These are phyloP conservation scores for Chrysopilus asiliformis DNA, from an alignment of 2,888 invertebrate genomes.

Conservation along the genomic window DNA sequence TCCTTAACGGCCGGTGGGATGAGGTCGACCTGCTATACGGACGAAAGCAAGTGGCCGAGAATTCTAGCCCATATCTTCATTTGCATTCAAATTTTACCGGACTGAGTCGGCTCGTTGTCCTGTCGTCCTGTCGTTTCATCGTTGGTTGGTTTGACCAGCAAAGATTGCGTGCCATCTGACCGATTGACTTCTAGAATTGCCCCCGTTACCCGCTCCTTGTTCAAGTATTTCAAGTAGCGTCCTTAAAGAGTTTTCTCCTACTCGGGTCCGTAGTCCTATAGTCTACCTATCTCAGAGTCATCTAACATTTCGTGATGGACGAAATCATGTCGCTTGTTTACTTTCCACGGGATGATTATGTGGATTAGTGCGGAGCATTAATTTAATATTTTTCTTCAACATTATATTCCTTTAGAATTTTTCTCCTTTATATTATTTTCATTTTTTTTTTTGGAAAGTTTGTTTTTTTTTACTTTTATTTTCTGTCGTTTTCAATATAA, in stretches of 20 bases:
- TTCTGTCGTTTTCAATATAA: slow-evolving; percentile 6
- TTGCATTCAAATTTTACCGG: too few species aligned
- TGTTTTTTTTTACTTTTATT: slow-evolving; percentile 6
- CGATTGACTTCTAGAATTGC: slow-evolving; percentile 6
- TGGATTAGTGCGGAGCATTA: slow-evolving; percentile 8
- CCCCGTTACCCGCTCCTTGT: too few species aligned
- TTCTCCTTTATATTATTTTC: slow-evolving; percentile 1
- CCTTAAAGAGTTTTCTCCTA: slow-evolving; percentile 1
- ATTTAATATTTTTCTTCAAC: slow-evolving; percentile 9
- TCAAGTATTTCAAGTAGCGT: slow-evolving; percentile 5
- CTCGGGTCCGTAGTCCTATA: background rate
- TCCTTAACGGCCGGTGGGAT: background rate
- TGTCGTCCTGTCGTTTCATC: too few species aligned
- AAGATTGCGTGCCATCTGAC: slow-evolving; percentile 14
- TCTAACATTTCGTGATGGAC: slow-evolving; percentile 13
- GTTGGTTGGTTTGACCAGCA: slow-evolving; percentile 1
- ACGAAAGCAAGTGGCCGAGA: too few species aligned
- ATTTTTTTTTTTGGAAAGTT: slow-evolving; percentile 6
- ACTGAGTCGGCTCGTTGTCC: too few species aligned
- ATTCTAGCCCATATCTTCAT: background rate
- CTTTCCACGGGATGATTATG: slow-evolving; percentile 6
- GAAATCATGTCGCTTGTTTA: slow-evolving; percentile 12
- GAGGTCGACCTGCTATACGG: too few species aligned
- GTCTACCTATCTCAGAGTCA: slow-evolving; percentile 12
- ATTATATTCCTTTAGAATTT: background rate